Evolutionary conservation across 2,888 invertebrate species (phyloP).

Genomic region (Metellina segmentata): DNA sequence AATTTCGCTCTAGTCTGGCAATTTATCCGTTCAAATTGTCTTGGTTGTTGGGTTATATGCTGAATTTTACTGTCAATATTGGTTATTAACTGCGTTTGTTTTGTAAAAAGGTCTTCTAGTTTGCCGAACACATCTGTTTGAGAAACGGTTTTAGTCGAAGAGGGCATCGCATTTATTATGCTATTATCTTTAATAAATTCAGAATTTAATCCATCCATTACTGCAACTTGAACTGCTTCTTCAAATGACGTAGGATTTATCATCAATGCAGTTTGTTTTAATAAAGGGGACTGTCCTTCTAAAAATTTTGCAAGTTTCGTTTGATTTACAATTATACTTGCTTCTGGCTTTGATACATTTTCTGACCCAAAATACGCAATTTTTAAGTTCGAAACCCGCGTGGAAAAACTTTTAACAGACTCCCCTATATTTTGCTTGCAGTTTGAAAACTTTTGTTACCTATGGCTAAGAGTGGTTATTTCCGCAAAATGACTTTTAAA

Average conservation of each 20-base stretch:
- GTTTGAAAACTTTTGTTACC: too few species aligned
- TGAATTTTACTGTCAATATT: not conserved
- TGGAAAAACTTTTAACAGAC: too few species aligned
- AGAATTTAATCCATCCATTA: too few species aligned
- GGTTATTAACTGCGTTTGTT: not conserved
- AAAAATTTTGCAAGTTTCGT: conserved; percentile 12
- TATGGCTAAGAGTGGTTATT: too few species aligned
- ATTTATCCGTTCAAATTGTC: not conserved
- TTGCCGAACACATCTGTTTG: not conserved
- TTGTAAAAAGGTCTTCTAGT: too few species aligned
- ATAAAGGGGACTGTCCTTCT: not conserved
- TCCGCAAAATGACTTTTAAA: too few species aligned
- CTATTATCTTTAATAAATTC: too few species aligned
- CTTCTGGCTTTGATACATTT: too few species aligned
- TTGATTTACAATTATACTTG: conserved; percentile 21
- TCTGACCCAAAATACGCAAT: not conserved
- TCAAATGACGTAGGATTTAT: not conserved
- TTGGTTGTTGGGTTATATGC: too few species aligned
- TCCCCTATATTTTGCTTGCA: too few species aligned
- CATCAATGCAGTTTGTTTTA: not conserved
- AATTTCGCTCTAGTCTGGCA: too few species aligned
- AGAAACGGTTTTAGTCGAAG: not conserved
- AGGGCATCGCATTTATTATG: not conserved
- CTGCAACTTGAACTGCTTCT: not conserved
- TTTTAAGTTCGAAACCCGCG: not conserved